A percentile compares a stretch with the other conserved stretches of the same genome.
phyloP scores from a whole-genome alignment of 2,888 invertebrate genomes.

The Philaethria dido region DNA sequence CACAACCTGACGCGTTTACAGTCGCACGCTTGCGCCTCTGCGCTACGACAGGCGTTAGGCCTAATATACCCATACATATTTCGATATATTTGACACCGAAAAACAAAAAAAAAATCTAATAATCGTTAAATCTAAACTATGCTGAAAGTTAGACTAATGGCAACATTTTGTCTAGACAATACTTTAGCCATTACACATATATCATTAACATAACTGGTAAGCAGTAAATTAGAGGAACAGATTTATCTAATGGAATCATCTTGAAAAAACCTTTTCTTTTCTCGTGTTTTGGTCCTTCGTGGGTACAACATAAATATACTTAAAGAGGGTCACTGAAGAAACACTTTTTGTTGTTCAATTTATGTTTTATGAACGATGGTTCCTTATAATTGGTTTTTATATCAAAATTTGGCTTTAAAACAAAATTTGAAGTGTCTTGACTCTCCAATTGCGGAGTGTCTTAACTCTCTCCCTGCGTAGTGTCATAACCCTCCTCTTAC shows the following conservation, averaged over 20 bases:
- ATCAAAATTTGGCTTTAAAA: background rate
- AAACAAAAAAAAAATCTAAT: background rate
- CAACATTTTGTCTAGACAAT: background rate
- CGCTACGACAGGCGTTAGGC: no score
- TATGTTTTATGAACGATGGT: constrained; percentile 7
- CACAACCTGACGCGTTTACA: no score
- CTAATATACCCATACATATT: background rate
- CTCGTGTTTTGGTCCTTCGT: constrained; percentile 20
- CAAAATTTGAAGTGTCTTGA: background rate
- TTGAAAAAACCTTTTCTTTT: constrained; percentile 15
- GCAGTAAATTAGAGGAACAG: constrained; percentile 13
- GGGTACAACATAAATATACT: constrained; percentile 25
- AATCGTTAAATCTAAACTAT: background rate
- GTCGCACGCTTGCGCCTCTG: no score
- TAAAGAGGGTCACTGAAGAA: constrained; percentile 13
- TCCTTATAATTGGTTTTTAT: constrained; percentile 8
- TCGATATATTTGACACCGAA: background rate
- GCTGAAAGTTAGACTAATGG: constrained; percentile 10
- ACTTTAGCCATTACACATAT: constrained; percentile 1
- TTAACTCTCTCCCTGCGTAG: no score
- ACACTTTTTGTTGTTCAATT: background rate
- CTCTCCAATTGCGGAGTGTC: no score
- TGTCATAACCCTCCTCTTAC: no score
- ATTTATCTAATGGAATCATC: constrained; percentile 16
- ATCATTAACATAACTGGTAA: constrained; percentile 4